phyloP scores from a whole-genome alignment of 2,888 invertebrate species.

The Eupithecia tripunctaria region DNA sequence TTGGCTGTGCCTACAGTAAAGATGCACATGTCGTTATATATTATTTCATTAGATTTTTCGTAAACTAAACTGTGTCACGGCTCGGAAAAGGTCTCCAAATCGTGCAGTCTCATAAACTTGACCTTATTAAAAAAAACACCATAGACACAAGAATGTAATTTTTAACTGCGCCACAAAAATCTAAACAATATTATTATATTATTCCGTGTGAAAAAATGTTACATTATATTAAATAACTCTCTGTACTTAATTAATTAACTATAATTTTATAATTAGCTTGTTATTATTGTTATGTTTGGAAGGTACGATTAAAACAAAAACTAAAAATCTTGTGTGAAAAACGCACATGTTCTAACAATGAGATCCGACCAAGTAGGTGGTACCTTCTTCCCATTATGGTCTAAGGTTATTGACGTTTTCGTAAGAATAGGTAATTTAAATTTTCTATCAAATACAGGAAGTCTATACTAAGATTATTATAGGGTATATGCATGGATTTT shows the following conservation, averaged over 20 bases:
- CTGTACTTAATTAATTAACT: neutral
- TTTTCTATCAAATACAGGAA: neutral
- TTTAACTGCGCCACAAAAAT: neutral
- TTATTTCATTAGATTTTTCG: no score
- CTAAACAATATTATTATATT: no score
- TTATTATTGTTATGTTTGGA: neutral
- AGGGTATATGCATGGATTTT: no score
- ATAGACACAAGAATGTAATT: neutral
- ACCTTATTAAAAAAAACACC: no score
- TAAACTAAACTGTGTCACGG: no score
- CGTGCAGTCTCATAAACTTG: no score
- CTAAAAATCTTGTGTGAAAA: neutral
- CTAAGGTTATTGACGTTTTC: neutral
- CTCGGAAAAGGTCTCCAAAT: no score
- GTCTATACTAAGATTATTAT: no score
- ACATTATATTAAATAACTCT: neutral
- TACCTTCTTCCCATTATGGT: neutral
- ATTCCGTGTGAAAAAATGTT: neutral
- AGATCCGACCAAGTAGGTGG: neutral
- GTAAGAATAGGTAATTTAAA: neutral
- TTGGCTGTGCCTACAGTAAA: no score
- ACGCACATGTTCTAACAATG: neutral
- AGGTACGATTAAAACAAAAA: neutral
- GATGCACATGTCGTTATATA: no score
- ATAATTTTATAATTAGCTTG: neutral